Evolutionary conservation across 2,888 invertebrate species (phyloP).

Genomic region (Hemistola chrysoprasaria): DNA sequence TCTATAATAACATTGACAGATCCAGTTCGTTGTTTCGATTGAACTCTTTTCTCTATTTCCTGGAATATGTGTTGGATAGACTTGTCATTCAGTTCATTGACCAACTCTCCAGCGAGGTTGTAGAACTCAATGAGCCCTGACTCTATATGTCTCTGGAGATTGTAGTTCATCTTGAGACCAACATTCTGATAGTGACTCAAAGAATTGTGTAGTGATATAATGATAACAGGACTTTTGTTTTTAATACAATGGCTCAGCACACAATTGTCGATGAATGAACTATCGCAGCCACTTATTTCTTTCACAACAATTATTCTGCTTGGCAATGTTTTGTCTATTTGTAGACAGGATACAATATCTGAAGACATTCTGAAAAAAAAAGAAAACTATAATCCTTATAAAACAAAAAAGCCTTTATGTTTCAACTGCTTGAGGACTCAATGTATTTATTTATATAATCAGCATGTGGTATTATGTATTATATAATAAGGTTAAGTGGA

Average conservation of each 20-base stretch:
- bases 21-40: constrained; percentile 52
- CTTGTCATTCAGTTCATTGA: constrained; percentile 40
- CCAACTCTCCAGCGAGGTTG: constrained; percentile 53
- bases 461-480: too few species aligned
- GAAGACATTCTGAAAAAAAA: constrained; percentile 79
- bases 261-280: constrained; percentile 87
- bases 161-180: constrained; percentile 88
- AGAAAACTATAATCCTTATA: too few species aligned
- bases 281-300: constrained; percentile 87
- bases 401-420: too few species aligned
- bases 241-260: constrained; percentile 84
- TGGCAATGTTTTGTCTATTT: constrained; percentile 82
- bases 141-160: constrained; percentile 77
- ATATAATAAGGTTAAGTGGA: too few species aligned
- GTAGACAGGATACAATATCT: constrained; percentile 84
- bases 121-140: constrained; percentile 54
- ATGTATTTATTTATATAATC: too few species aligned
- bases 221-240: constrained; percentile 81
- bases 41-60: constrained; percentile 62
- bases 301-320: constrained; percentile 84
- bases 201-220: constrained; percentile 87
- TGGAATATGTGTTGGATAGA: constrained; percentile 39
- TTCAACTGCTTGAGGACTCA: too few species aligned
- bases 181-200: constrained; percentile 88
- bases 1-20: constrained; percentile 85